phyloP scores from a whole-genome alignment of 2,797 vertebrate species.

The Urosaurus nigricauda region DNA sequence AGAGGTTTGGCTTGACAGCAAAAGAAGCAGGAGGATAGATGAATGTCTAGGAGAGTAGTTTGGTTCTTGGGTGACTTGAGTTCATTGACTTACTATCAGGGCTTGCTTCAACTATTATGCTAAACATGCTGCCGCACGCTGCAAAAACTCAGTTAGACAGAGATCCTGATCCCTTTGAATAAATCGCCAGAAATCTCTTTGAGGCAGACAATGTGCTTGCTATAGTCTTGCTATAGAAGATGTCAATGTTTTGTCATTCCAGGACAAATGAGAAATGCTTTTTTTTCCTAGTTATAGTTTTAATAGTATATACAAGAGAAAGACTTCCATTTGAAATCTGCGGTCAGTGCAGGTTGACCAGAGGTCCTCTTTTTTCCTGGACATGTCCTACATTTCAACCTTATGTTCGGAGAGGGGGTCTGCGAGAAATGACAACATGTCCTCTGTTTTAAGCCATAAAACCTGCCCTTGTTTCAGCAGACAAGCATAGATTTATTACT shows the following conservation, averaged over 20 bases:
- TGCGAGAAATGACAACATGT: no score
- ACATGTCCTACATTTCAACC: no score
- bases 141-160: background rate
- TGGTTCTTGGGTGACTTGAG: background rate
- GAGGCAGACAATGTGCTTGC: no score
- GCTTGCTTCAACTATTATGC: background rate
- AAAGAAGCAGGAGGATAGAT: constrained; percentile 2
- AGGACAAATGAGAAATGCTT: background rate
- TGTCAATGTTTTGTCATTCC: background rate
- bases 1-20: constrained; percentile 7
- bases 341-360: no score
- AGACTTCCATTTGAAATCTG: background rate
- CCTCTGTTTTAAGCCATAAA: no score
- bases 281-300: background rate
- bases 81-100: background rate
- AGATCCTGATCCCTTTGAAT: fast-evolving
- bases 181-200: background rate
- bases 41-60: background rate
- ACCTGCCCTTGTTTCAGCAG: no score
- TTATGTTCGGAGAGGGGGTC: no score
- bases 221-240: background rate
- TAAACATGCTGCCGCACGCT: background rate
- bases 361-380: no score
- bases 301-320: background rate
- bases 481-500: no score